Conservation (phyloP, 2,888 invertebrate genomes). For the Tridacna crocea region DNA sequence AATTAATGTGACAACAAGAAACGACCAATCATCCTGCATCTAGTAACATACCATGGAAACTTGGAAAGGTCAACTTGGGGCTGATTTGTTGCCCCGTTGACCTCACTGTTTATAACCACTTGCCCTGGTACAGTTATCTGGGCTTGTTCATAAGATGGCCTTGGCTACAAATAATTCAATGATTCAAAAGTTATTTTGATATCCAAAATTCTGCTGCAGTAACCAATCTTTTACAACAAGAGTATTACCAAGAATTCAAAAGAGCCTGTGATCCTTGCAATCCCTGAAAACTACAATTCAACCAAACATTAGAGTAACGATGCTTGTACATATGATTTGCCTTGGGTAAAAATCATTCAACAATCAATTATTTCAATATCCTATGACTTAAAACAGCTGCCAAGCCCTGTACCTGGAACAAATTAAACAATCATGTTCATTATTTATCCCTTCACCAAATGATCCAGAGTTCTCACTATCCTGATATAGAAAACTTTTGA, state of each 20-base stretch:
- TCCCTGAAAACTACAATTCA: too few species aligned
- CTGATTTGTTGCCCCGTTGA: constrained; percentile 42
- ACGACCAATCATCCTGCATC: constrained; percentile 28
- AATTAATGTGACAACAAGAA: constrained; percentile 22
- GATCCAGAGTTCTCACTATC: too few species aligned
- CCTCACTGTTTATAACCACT: constrained; percentile 43
- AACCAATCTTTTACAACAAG: neutral
- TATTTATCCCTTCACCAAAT: too few species aligned
- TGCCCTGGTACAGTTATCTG: constrained; percentile 52
- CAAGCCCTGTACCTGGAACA: too few species aligned
- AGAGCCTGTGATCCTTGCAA: too few species aligned
- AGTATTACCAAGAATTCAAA: neutral
- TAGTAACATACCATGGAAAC: constrained; percentile 59
- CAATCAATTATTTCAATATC: too few species aligned
- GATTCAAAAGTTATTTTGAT: neutral
- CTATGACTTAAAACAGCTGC: too few species aligned
- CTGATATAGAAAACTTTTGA: too few species aligned
- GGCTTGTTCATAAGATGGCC: constrained; percentile 56
- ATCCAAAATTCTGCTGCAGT: neutral
- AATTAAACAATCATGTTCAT: too few species aligned
- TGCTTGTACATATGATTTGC: too few species aligned
- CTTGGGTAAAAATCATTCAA: too few species aligned
- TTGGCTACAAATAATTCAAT: constrained; percentile 13
- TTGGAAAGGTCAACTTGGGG: constrained; percentile 51
- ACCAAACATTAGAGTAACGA: too few species aligned